Evolutionary conservation across 2,888 invertebrate genomes (phyloP).

Genomic region (Bugula neritina): DNA sequence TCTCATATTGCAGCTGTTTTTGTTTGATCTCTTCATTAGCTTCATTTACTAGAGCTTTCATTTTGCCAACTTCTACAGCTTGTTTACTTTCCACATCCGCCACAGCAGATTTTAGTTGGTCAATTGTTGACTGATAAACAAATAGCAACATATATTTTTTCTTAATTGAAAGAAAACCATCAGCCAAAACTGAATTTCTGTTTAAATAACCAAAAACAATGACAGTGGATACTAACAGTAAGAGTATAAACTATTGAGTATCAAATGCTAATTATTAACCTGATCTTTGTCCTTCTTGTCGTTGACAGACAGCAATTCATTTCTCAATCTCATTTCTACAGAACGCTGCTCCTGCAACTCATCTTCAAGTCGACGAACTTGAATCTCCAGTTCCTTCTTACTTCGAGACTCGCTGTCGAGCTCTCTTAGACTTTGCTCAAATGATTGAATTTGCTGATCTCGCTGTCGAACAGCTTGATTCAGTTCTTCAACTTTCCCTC

Average conservation of each 20-base stretch:
- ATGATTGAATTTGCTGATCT: constrained; percentile 39
- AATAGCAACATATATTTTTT: not conserved
- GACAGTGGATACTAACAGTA: no score
- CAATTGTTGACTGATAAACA: not conserved
- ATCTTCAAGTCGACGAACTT: not conserved
- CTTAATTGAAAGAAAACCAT: no score
- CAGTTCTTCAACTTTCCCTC: constrained; percentile 36
- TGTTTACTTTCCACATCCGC: not conserved
- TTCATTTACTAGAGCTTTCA: not conserved
- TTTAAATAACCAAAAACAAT: no score
- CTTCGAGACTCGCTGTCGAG: constrained; percentile 14
- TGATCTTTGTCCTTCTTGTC: not conserved
- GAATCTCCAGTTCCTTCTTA: constrained; percentile 6
- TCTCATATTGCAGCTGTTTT: not conserved
- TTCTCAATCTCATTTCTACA: not conserved
- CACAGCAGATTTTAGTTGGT: not conserved
- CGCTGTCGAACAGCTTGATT: constrained; percentile 39
- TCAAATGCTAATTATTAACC: not conserved
- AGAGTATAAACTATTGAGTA: not conserved
- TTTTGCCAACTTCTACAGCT: not conserved
- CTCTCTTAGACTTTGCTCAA: constrained; percentile 10
- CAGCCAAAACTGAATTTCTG: no score
- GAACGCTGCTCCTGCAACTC: constrained; percentile 6
- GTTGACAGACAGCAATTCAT: constrained; percentile 2
- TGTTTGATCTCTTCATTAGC: constrained; percentile 2